These are phyloP conservation scores for Epizoanthus scotinus DNA, from an alignment of 92 coral and sea anemone genomes.

Conservation along the genomic window DNA sequence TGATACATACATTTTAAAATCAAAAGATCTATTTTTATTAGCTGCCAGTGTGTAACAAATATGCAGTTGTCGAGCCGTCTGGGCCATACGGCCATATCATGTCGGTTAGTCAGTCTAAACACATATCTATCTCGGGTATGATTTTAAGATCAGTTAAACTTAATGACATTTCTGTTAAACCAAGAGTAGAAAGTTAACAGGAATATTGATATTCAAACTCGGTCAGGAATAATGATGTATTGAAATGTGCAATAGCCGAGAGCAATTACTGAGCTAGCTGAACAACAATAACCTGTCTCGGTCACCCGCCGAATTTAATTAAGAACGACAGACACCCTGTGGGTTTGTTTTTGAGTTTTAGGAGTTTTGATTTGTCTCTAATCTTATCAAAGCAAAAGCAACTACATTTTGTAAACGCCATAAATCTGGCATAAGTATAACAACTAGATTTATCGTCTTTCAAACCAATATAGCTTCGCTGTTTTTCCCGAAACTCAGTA, in stretches of 20 bases:
- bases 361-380: background rate
- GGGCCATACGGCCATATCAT: too few species aligned
- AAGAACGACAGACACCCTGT: background rate
- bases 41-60: too few species aligned
- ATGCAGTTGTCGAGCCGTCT: too few species aligned
- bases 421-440: background rate
- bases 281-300: background rate
- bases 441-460: background rate
- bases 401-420: background rate
- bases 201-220: too few species aligned
- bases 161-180: background rate
- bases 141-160: too few species aligned
- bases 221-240: background rate
- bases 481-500: background rate
- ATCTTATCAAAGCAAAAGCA: too few species aligned
- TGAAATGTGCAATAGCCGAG: background rate
- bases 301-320: background rate
- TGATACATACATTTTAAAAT: conserved; percentile 5
- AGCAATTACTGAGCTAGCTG: background rate
- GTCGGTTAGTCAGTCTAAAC: too few species aligned
- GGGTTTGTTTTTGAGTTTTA: background rate
- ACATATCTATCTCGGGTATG: too few species aligned
- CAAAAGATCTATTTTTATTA: conserved; percentile 11
- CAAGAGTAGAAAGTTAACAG: background rate
- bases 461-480: background rate